Conservation (phyloP, 2,888 invertebrate genomes). For the Sipha maydis region DNA sequence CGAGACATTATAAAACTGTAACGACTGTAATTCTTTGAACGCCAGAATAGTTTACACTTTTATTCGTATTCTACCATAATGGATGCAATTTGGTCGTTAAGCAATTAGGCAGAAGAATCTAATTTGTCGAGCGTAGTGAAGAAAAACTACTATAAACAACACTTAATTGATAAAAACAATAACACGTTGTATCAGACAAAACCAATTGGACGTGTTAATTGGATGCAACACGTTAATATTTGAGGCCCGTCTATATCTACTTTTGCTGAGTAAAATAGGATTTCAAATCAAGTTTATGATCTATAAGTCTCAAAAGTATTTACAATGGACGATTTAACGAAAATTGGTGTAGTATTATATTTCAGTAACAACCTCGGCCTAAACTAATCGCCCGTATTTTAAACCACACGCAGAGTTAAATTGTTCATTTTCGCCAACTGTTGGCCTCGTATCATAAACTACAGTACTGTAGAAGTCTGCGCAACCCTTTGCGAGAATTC, state of each 20-base stretch:
- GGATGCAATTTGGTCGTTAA: too few species aligned
- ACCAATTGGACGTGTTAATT: too few species aligned
- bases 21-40: neutral
- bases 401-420: neutral
- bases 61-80: neutral
- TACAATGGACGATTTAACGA: neutral
- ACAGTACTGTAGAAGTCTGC: neutral
- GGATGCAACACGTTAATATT: too few species aligned
- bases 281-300: neutral
- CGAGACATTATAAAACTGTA: neutral
- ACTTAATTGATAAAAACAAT: too few species aligned
- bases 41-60: neutral
- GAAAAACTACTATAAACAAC: too few species aligned
- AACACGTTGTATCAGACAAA: too few species aligned
- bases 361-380: neutral
- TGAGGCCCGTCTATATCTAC: too few species aligned
- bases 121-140: neutral
- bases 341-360: neutral
- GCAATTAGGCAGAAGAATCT: neutral
- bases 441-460: neutral
- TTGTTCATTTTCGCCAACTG: conserved; percentile 21
- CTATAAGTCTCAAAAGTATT: too few species aligned
- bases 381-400: neutral
- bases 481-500: neutral
- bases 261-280: neutral